A percentile compares a stretch with the other conserved stretches of the same genome.
Evolutionary conservation across 2,113 vertebrate genomes (phyloP).

Genomic region (Gallinago media): DNA sequence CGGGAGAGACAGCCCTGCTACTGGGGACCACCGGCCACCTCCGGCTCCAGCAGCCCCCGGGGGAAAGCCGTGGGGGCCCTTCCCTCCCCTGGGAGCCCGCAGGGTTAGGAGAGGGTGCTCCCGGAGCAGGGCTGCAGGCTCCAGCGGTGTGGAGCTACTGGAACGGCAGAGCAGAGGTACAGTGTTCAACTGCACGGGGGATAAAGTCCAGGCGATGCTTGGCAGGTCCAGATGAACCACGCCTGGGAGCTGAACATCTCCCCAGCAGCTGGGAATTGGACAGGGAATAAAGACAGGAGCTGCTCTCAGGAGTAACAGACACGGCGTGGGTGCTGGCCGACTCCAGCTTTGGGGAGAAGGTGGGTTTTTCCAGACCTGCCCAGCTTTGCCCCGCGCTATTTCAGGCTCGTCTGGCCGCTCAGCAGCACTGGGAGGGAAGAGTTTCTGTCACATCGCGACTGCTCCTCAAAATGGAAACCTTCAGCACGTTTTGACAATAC

Average conservation of each 20-base stretch:
- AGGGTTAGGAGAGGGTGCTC: not conserved
- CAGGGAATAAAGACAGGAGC: not conserved
- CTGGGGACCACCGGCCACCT: not conserved
- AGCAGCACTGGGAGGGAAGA: not conserved
- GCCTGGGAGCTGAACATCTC: not conserved
- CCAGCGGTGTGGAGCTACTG: too few relatives aligned
- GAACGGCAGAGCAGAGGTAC: not conserved
- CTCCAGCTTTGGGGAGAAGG: not conserved
- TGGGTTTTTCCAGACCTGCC: not conserved
- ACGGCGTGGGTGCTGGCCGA: accelerated
- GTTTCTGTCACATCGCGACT: not conserved
- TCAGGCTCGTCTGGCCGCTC: not conserved
- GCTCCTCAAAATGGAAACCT: not conserved
- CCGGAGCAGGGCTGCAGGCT: not conserved
- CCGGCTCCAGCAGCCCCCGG: too few relatives aligned
- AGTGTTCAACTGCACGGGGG: accelerated
- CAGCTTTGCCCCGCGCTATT: not conserved
- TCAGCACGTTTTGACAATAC: not conserved
- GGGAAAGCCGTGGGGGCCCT: accelerated
- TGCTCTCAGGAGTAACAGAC: accelerated
- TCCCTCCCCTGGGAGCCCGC: not conserved
- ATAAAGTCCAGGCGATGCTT: not conserved
- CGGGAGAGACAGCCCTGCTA: not conserved
- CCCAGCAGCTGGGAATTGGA: accelerated
- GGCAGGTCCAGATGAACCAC: not conserved